Evolutionary conservation across 2,888 invertebrate species (phyloP).

Genomic region (Melieria picta): DNA sequence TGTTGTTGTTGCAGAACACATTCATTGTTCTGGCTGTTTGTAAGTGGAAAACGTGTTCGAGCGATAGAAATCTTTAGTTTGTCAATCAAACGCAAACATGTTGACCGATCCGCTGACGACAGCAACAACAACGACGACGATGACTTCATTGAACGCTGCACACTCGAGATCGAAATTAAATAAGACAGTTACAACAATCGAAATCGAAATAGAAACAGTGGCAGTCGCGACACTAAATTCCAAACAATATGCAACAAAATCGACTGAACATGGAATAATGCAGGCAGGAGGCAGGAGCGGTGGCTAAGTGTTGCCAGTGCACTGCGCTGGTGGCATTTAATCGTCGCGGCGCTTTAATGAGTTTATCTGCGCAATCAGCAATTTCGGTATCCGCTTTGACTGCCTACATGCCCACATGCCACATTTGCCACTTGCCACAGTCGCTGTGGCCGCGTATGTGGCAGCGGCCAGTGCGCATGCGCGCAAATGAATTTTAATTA

Average conservation of each 20-base stretch:
- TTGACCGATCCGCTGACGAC: neutral
- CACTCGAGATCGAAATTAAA: neutral
- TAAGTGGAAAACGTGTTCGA: conserved; percentile 40
- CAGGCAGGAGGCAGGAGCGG: too few relatives aligned
- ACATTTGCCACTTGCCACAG: conserved; percentile 22
- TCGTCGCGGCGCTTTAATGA: conserved; percentile 56
- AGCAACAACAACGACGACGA: conserved; percentile 13
- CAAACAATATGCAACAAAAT: too few relatives aligned
- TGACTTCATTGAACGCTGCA: conserved; percentile 7
- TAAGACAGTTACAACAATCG: neutral
- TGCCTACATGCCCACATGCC: conserved; percentile 26
- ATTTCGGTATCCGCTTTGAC: conserved; percentile 59
- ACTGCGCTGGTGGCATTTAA: conserved; percentile 59
- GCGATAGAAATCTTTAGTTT: conserved; percentile 48
- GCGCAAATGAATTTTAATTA: conserved; percentile 43
- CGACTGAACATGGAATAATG: too few relatives aligned
- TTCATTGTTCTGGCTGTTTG: too few relatives aligned
- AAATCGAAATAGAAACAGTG: conserved; percentile 8
- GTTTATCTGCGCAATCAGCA: conserved; percentile 62
- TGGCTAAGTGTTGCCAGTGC: conserved; percentile 52
- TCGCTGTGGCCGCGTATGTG: conserved; percentile 49
- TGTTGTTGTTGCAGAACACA: too few relatives aligned
- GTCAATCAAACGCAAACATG: conserved; percentile 43
- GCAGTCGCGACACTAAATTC: neutral
- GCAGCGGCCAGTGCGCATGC: too few relatives aligned